Evolutionary conservation across 2,797 vertebrate genomes (phyloP).

Genomic region (Anableps anableps): DNA sequence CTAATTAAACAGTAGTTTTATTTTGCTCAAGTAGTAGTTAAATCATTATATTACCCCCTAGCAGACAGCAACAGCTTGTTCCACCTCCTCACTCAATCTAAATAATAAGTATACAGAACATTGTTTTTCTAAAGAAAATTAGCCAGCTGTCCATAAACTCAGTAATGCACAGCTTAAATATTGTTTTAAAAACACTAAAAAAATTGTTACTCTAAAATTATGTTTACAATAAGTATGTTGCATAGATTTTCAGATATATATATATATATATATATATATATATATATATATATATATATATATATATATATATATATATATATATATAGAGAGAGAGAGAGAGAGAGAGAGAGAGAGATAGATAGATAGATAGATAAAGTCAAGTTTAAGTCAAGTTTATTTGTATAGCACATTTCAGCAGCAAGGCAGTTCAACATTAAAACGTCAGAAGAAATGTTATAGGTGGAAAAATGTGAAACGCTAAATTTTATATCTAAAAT

Average conservation of each 20-base stretch:
- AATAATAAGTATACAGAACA: background rate
- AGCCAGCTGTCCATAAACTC: constrained; percentile 2
- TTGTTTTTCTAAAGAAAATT: background rate
- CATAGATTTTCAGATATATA: background rate
- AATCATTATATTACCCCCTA: background rate
- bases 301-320: no score
- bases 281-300: no score
- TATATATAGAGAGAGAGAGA: no score
- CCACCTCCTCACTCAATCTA: constrained; percentile 9
- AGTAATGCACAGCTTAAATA: background rate
- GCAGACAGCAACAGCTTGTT: background rate
- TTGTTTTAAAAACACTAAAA: background rate
- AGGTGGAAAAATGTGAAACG: background rate
- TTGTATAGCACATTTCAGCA: no score
- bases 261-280: no score
- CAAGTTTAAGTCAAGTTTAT: no score
- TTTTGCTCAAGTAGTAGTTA: background rate
- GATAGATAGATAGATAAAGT: no score
- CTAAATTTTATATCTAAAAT: background rate
- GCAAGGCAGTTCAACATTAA: no score
- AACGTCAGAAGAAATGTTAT: background rate
- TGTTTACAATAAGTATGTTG: background rate
- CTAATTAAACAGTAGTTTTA: background rate
- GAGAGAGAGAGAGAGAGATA: no score
- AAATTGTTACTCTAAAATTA: background rate